Evolutionary conservation across 2,113 vertebrate species (phyloP).

Genomic region (Semicossyphus pulcher): DNA sequence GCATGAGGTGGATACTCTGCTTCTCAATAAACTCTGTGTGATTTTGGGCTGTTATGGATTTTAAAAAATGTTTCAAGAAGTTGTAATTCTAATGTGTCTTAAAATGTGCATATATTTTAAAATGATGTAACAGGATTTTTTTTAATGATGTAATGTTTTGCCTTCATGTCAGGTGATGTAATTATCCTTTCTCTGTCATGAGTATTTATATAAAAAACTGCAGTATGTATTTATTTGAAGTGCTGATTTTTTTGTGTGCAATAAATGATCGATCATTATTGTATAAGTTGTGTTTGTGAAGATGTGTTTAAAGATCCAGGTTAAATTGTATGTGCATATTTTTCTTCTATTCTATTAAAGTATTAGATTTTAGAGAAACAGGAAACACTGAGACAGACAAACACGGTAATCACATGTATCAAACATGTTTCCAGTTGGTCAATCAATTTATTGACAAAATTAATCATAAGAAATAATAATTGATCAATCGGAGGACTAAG

Average conservation of each 20-base stretch:
- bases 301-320: neutral
- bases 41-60: neutral
- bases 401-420: too few relatives aligned
- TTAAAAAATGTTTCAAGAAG: slow-evolving; percentile 6
- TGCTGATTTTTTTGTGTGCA: slow-evolving; percentile 56
- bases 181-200: slow-evolving; percentile 39
- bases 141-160: slow-evolving; percentile 34
- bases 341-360: neutral
- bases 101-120: too few relatives aligned
- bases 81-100: too few relatives aligned
- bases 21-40: slow-evolving; percentile 17
- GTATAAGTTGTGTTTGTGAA: neutral
- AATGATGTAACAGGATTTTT: slow-evolving; percentile 4
- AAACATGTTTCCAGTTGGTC: too few relatives aligned
- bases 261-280: slow-evolving; percentile 50
- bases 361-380: too few relatives aligned
- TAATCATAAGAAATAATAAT: too few relatives aligned
- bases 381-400: neutral
- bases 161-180: slow-evolving; percentile 28
- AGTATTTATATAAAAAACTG: slow-evolving; percentile 24
- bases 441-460: rapidly evolving
- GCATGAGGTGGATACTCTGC: slow-evolving; percentile 17
- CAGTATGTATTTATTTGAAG: slow-evolving; percentile 47
- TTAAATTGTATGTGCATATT: neutral
- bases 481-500: too few relatives aligned